Base-by-base conservation (phyloP, 2,797 vertebrate species). In the Ctenochaetus hawaiiensis region DNA sequence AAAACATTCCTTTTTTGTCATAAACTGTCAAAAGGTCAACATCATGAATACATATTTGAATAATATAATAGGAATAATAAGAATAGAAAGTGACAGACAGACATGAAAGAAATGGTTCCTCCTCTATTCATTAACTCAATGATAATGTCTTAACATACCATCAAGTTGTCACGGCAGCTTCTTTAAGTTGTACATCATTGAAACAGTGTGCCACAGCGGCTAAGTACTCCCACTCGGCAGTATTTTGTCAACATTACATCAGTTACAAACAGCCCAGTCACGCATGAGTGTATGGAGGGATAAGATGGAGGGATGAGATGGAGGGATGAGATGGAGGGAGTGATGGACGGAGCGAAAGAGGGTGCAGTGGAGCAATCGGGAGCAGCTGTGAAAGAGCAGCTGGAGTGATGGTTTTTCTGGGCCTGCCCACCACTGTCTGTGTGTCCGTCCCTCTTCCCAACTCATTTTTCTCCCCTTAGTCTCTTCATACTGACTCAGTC, bases 371-470 rank as follows among this genome's bases (percentile, higher is more conserved):
- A 87, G 86, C 84, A 80, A 74, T 84, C 78, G 78, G 72, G 79
- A 91, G 87, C 90, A 92, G 90, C 87, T 92, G 91, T 80, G 91
- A 85, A 82, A 81, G 82, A 92, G 78, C 87, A 87, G 88, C 89
- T 91, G 83, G 82, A 84, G 83, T 86, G 80, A 91, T 89, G 68
- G 47, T 74, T 85, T 89, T 81, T 82, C 70, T 70, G 76, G 75
- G 67, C 78, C 65, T 76, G 70, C 72, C 80, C 68, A 67, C 67
- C 47, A 3, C 72, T 39, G 10, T 52, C 26, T 51, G 20, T 30
- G 67, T 54, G 44, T 20, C 53, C 41, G 51, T 53, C 53, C 47
- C 63, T 64, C 34, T 47, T 22, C 49, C 54, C 34, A 30, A 65
- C 81, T 73, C n/a, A 2, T 30, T 64, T 77, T 75, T 59, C 67